These are phyloP conservation scores for Synanthedon vespiformis DNA, from an alignment of 2,888 invertebrate genomes.

Conservation along the genomic window DNA sequence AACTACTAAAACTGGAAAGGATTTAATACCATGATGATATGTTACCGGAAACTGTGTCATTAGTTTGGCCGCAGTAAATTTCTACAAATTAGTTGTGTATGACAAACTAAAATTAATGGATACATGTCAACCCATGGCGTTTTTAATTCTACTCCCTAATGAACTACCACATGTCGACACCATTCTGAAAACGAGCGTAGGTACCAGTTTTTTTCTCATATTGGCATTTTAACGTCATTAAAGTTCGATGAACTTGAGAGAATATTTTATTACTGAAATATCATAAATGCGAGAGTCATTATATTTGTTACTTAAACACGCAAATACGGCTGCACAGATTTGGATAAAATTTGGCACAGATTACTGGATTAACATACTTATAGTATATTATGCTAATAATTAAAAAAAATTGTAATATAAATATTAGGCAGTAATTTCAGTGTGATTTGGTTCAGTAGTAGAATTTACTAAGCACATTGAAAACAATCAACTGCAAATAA, in stretches of 20 bases:
- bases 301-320: no score
- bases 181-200: conserved; percentile 26
- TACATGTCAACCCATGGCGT: conserved; percentile 31
- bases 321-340: no score
- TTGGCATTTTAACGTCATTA: conserved; percentile 1
- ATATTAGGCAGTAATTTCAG: no score
- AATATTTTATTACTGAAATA: neutral
- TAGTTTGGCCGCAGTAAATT: conserved; percentile 55
- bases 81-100: conserved; percentile 62
- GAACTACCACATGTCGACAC: conserved; percentile 54
- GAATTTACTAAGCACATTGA: no score
- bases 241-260: conserved; percentile 2
- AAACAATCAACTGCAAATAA: no score
- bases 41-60: conserved; percentile 59
- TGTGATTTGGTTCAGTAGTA: no score
- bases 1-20: conserved; percentile 27
- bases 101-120: conserved; percentile 66
- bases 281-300: no score
- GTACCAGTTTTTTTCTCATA: conserved; percentile 3
- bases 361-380: no score
- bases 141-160: conserved; percentile 50
- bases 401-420: no score
- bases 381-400: no score
- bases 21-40: conserved; percentile 45
- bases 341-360: no score